phyloP scores from a whole-genome alignment of 2,113 vertebrate genomes.

The Thalassarche chlororhynchos region DNA sequence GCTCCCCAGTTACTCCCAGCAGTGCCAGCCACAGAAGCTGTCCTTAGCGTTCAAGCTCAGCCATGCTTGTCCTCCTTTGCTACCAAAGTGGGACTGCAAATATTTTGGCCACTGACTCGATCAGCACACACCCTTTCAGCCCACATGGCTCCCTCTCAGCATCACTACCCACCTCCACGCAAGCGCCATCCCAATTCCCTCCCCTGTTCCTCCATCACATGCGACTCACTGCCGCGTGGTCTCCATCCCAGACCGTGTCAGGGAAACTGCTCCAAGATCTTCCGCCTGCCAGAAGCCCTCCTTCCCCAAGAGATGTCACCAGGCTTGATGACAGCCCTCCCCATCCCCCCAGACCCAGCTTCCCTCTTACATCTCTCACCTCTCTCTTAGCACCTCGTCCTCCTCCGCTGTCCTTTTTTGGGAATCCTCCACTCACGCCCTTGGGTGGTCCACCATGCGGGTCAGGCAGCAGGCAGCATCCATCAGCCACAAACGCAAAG shows the following conservation, averaged over 20 bases:
- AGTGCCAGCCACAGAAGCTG: background rate
- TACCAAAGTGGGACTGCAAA: background rate
- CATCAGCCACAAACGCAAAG: background rate
- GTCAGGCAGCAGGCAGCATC: background rate
- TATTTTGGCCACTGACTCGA: background rate
- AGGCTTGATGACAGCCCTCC: background rate
- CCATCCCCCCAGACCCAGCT: background rate
- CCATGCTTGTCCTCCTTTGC: background rate
- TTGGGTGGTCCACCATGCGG: background rate
- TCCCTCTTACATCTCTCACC: background rate
- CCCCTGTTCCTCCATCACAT: background rate
- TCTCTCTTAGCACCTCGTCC: background rate
- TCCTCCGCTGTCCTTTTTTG: background rate
- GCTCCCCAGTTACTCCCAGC: background rate
- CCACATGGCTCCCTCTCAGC: background rate
- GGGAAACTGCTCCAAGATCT: background rate
- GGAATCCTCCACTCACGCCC: background rate
- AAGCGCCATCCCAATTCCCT: background rate
- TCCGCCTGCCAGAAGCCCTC: background rate
- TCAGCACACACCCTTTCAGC: background rate
- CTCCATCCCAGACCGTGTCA: background rate
- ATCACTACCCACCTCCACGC: background rate
- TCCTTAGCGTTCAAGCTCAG: no score
- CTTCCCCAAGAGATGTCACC: background rate
- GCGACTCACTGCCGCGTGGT: fast-evolving